Base-by-base conservation (phyloP, 2,113 vertebrate genomes). In the Tor tambroides region DNA sequence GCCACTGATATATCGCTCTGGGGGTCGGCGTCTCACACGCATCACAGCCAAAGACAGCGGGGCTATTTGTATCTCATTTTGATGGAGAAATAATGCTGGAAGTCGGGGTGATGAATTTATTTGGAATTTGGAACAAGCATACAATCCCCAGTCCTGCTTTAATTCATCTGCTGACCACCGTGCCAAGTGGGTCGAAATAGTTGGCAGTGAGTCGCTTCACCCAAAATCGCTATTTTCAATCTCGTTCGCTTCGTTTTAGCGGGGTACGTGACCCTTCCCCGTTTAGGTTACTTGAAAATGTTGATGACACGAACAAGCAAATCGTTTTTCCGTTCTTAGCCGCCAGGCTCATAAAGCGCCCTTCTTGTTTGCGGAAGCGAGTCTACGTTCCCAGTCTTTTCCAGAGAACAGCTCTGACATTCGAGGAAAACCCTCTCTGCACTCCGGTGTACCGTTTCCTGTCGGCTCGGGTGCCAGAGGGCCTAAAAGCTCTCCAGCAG, bases 281-380 rank as follows among this genome's bases (percentile, higher is more conserved):
- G 46, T 46, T 14, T 43, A 59, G 65, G 10, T 59, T 72, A 15
- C 28, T 61, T 54, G 21, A 75, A 71, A 69, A 49, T 23, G 26
- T 51, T n/a, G 81, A 83, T 6, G 19, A 71, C 43, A 49, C 11
- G 17, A 67, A 67, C n/a, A 23, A 82, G 19, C 59, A 46, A 32
- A 69, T 67, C 5, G 61, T 19, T 85, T 85, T 79, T 54, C 84
- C 80, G 4, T 86, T 82, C 63, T 89, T 76, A 84, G 84, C 30
- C 26, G n/a, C 65, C 35, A 71, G n/a, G 63, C 46, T 67, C 78
- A 43, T 80, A 80, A 72, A 80, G 38, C 6, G 11, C 38, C 5
- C n/a, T 59, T 41, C 79, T 75, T 91, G 90, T 93, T 92, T 90
- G 82, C 86, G 88, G 93, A 93, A 87, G 78, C 15, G 46, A 88